Evolutionary conservation across 2,113 vertebrate genomes (phyloP), one percentile per base, ranked within the genome.

Genomic region (Onychostoma macrolepis): DNA sequence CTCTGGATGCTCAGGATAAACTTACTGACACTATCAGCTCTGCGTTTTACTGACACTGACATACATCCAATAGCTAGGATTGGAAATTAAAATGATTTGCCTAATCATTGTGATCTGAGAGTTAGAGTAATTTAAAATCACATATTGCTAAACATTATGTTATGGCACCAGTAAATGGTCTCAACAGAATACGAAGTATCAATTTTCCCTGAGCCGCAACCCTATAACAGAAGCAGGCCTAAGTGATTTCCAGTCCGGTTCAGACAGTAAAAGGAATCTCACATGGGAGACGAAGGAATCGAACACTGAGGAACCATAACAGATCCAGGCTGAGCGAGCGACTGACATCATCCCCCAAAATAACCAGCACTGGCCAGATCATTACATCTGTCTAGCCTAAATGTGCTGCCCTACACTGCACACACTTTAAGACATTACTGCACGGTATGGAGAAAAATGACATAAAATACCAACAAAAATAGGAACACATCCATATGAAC

Each of bases 211-310:
- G 89, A 90, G 91, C 90, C 89, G 90, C 91, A 91, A 92, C 86
- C 87, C 93, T 87, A 87, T 91, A 90, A 88, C 88, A 92, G 88
- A 88, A 90, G 92, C 7, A 48, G 41, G 74, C 74, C 41, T 96
- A 94, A 96, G 92, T 92, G 94, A 94, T 94, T 93, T 95, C 92
- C 94, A 94, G 94, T 94, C 91, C 92, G 92, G 87, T 87, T 50
- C 92, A 91, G 92, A 93, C 93, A 91, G 93, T 92, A 94, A 94
- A 90, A 87, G 89, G 91, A 93, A 88, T 89, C 92, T 94, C 95
- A 93, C 93, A 21, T 77, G 94, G 92, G 94, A 94, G 76, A 89
- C 87, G 92, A 92, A 89, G 90, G 53, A 75, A 90, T 93, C 88
- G 33, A 93, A 93, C 85, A 88, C 89, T 84, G 86, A 93, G 92